Evolutionary conservation across 2,888 invertebrate genomes (phyloP), one percentile per base, ranked within the genome.

Genomic region (Acanthosepion esculentum): DNA sequence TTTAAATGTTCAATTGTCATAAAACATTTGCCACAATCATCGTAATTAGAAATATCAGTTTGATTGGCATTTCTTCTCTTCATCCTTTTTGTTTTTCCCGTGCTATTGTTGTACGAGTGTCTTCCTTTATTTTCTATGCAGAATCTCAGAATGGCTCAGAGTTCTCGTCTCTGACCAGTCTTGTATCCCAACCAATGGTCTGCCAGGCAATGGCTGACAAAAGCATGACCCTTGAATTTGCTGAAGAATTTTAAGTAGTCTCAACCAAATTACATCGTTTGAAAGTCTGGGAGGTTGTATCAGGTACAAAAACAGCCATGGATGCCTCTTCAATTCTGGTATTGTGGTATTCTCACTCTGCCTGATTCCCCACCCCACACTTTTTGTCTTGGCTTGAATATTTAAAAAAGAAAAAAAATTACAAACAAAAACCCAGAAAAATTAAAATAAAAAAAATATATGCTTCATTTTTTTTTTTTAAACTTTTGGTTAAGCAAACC

Each of bases 171-270:
- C n/a, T 78, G 78, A 78, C 78, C 20, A 78, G 78, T 78, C 78
- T 78, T 18, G 12, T 78, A n/a, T n/a, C 78, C 78, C n/a, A 78
- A 78, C 78, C 78, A n/a, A 20, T 78, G 78, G 78, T 78, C 78
- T 33, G 78, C 78, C 78, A 78, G 78, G 78, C 78, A n/a, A 78
- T 78, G 78, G n/a, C 78, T n/a, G n/a, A 78, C 78, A 78, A 78
- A 78, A 33, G n/a, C 78, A 78, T 78, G 78, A 78, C 78, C n/a
- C 78, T 78, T 78, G 78, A 78, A 33, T 33, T 78, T 78, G 15
- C n/a, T n/a, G 78, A 78, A 33, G 78, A 78, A 78, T 78, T 78
- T 78, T 78, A 78, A 78, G 15, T n/a, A 78, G n/a, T 78, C 78
- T 78, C 78, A n/a, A 78, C 78, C 78, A 78, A n/a, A n/a, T 78